Evolutionary conservation across 2,888 invertebrate genomes (phyloP), one percentile per base, ranked within the genome.

Genomic region (Ctena decussata): DNA sequence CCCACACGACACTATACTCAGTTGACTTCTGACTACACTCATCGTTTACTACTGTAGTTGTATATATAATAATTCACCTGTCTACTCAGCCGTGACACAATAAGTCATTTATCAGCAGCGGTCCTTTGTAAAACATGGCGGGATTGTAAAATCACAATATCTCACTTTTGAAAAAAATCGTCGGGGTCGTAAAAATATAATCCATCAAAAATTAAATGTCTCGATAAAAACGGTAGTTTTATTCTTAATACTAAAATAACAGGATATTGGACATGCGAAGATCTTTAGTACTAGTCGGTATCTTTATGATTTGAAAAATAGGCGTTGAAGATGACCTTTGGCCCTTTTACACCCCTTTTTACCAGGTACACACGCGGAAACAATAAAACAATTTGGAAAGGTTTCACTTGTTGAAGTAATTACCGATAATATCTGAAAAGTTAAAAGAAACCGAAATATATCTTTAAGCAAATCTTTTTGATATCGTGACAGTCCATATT

Each of bases 361-460:
- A 65, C 30, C 35, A 11, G 65, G 30, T 74, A 24, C 30, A 49
- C 21, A 53, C n/a, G n/a, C 41, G 83, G 83, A 82, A 85, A 84
- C 86, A 84, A 84, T 87, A 79, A 87, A 87, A 65, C 82, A 72
- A 77, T 86, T 84, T 71, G 65, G 35, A 35, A 12, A 30, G 30
- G 15, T 65, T 21, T 11, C 65, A 35, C 35, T n/a, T 5, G 12
- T 1, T 35, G 35, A 12, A 12, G 8, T 65, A 65, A 65, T 35
- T 65, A 35, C 5, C 35, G 65, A 65, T 65, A 24, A 11, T 32
- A 65, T 65, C 65, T 32, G 21, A 65, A 32, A 65, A 27, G 27
- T 57, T 65, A 65, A 65, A 65, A 30, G 35, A 35, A 65, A 18
- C 65, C 65, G 65, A 65, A 32, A n/a, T 18, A n/a, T 35, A 65